These are phyloP conservation scores for Leptobrachium ailaonicum DNA, from an alignment of 2,113 vertebrate genomes.

Conservation along the genomic window DNA sequence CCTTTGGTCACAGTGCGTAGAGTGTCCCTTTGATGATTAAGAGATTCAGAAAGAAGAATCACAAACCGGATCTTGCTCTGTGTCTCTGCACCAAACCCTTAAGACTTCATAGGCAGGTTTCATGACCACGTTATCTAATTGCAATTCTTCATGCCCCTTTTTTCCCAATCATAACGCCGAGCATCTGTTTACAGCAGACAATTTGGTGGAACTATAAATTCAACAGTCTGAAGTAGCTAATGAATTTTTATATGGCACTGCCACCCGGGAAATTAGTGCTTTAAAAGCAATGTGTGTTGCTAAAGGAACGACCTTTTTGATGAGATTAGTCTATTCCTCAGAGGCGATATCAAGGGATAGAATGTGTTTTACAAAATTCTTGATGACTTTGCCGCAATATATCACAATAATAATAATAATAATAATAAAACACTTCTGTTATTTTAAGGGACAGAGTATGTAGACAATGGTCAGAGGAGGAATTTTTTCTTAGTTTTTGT, in stretches of 20 bases:
- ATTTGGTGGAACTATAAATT: constrained; percentile 27
- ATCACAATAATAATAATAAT: constrained; percentile 4
- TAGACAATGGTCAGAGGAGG: neutral
- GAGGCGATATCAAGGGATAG: constrained; percentile 9
- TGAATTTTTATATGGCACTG: constrained; percentile 38
- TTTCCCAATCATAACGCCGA: constrained; percentile 6
- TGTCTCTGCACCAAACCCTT: too few species aligned
- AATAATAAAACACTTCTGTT: neutral
- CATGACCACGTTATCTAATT: constrained; percentile 4
- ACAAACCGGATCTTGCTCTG: too few species aligned
- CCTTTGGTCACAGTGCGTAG: too few species aligned
- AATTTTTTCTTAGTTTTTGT: constrained; percentile 4
- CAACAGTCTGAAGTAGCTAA: constrained; percentile 34
- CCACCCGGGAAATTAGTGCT: constrained; percentile 39
- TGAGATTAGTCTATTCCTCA: constrained; percentile 31
- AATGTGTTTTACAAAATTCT: constrained; percentile 25
- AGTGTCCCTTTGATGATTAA: too few species aligned
- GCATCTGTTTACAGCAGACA: constrained; percentile 32
- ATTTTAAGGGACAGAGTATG: neutral
- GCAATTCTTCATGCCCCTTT: neutral
- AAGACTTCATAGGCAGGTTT: too few species aligned
- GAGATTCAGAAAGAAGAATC: too few species aligned
- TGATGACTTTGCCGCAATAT: constrained; percentile 11
- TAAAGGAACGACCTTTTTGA: constrained; percentile 29
- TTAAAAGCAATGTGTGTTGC: constrained; percentile 22